Base-by-base conservation (phyloP, 2,113 vertebrate species). In the Seriola quinqueradiata region DNA sequence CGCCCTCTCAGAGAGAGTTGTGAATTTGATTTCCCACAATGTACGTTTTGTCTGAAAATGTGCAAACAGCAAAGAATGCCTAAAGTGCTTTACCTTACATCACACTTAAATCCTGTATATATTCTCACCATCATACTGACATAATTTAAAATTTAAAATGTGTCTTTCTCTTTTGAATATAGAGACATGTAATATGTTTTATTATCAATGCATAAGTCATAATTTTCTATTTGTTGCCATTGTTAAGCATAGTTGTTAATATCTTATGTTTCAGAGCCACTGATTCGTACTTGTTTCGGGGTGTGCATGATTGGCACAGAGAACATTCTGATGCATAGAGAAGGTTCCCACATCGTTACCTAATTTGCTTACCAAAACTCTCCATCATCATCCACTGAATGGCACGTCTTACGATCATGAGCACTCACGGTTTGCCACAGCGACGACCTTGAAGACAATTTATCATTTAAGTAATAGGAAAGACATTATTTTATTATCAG, bases 311-410 rank as follows among this genome's bases (percentile, higher is more conserved):
- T 13, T 14, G 6, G 7, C 4, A 32, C 23, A 32, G 25, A 59
- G 16, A 14, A 14, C 1, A 14, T 59, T 16, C 2, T 13, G 4
- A 14, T n/a, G 17, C 17, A n/a, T 12, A 7, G 21, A 42, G 36
- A 40, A 23, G 19, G 13, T n/a, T 13, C 10, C 21, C 12, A 4
- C 5, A 23, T 64, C 42, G n/a, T 48, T 16, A 40, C 0, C 11
- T 9, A 40, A 23, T 52, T 17, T 59, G 1, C 79, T 86, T 89
- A 96, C 95, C 95, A 96, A 79, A 96, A 96, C 77, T 96, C 94
- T 12, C 95, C 94, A 77, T 96, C 85, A 0, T 95, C 70, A 11
- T 1, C 44, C 25, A 91, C 81, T 36, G 64, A 38, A 0, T 44
- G 84, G 32, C 83, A 93, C 8, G 1, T 36, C 0, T 77, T 61